Evolutionary conservation across 2,797 vertebrate genomes (phyloP).

Genomic region (Sebastes steindachneri): DNA sequence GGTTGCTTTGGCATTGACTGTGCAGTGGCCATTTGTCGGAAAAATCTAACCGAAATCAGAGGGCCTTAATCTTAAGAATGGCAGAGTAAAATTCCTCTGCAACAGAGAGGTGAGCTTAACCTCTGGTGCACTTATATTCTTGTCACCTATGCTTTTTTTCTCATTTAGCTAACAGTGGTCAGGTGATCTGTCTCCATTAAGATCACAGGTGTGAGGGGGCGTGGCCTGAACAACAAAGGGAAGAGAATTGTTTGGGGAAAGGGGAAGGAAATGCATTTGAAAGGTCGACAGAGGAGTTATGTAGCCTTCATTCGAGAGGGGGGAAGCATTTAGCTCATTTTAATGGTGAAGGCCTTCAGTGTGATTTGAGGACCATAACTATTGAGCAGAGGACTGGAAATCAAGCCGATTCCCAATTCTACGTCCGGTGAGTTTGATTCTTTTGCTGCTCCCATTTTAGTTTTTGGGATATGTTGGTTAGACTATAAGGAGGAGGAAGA

Average conservation of each 20-base stretch:
- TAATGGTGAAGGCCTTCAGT: not conserved
- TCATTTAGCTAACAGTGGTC: not conserved
- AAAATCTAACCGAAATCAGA: too few species aligned
- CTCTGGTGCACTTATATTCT: fast-evolving
- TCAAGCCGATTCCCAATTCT: not conserved
- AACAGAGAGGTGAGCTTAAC: not conserved
- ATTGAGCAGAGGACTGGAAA: not conserved
- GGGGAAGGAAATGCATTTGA: not conserved
- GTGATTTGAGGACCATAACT: not conserved
- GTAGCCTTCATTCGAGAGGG: not conserved
- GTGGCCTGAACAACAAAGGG: not conserved
- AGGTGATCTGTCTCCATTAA: not conserved
- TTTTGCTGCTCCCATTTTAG: not conserved
- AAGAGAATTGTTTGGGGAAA: not conserved
- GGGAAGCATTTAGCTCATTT: not conserved
- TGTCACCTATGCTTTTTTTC: not conserved
- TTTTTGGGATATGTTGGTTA: too few species aligned
- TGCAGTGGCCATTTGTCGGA: too few species aligned
- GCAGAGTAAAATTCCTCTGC: not conserved
- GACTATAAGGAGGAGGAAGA: too few species aligned
- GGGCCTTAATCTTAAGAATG: too few species aligned
- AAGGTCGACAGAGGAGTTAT: not conserved
- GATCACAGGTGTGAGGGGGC: not conserved
- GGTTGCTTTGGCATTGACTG: too few species aligned
- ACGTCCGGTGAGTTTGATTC: not conserved